Evolutionary conservation across 2,888 invertebrate species (phyloP).

Genomic region (Trichogramma evanescens): DNA sequence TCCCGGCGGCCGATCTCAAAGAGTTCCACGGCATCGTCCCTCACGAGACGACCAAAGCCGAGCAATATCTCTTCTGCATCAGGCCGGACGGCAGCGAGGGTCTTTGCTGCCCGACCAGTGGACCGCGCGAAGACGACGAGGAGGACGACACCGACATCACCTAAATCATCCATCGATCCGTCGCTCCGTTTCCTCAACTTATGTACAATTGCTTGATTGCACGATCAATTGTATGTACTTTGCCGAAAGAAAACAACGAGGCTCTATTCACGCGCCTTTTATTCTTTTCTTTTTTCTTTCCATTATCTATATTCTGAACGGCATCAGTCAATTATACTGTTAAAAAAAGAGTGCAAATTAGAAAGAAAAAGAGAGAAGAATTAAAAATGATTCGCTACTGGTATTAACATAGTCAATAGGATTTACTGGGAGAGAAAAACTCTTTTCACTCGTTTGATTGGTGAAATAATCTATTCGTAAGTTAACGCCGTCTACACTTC

Average conservation of each 20-base stretch:
- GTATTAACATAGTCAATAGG: too few species aligned
- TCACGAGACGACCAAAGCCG: constrained; percentile 69
- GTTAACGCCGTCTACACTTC: too few species aligned
- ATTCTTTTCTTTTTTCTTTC: neutral
- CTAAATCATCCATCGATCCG: constrained; percentile 9
- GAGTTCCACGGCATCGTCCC: constrained; percentile 86
- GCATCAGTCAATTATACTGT: neutral
- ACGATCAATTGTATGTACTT: too few species aligned
- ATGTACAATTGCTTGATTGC: too few species aligned
- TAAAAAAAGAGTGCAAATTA: neutral
- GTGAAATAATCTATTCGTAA: too few species aligned
- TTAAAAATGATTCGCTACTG: too few species aligned
- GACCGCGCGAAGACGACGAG: constrained; percentile 51
- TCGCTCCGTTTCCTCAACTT: too few species aligned
- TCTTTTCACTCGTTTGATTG: too few species aligned
- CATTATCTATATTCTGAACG: neutral
- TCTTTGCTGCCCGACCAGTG: constrained; percentile 69
- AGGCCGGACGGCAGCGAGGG: constrained; percentile 76
- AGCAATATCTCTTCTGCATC: constrained; percentile 76
- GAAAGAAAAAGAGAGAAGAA: constrained; percentile 2
- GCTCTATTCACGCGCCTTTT: neutral
- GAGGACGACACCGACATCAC: constrained; percentile 45
- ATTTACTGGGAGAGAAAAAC: too few species aligned
- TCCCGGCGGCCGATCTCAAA: constrained; percentile 78
- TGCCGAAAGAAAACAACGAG: too few species aligned